Evolutionary conservation across 2,797 vertebrate genomes (phyloP).

Genomic region (Gambusia yucatana): DNA sequence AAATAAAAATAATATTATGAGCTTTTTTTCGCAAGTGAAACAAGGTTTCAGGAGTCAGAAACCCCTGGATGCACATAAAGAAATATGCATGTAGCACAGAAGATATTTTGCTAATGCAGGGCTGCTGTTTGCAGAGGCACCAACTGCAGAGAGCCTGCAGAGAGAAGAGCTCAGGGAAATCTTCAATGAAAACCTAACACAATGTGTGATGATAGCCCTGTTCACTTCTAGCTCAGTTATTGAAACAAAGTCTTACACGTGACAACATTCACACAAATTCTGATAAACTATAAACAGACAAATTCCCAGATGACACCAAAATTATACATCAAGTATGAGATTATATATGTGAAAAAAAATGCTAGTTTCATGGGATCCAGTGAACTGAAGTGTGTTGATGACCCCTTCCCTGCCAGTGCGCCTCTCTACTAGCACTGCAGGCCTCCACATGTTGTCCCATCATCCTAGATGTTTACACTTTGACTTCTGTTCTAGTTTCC

Average conservation of each 20-base stretch:
- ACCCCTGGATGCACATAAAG: slow-evolving; percentile 5
- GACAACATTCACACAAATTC: neutral
- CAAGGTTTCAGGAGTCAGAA: slow-evolving; percentile 14
- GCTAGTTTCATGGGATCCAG: neutral
- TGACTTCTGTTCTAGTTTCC: neutral
- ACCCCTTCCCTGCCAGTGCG: neutral
- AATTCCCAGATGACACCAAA: neutral
- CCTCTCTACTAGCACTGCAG: neutral
- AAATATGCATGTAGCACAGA: slow-evolving; percentile 31
- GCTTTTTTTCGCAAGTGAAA: slow-evolving; percentile 19
- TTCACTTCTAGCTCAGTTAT: slow-evolving; percentile 28
- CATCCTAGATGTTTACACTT: neutral
- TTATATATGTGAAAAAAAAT: neutral
- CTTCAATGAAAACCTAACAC: slow-evolving; percentile 44
- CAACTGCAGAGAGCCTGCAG: slow-evolving; percentile 41
- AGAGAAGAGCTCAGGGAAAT: slow-evolving; percentile 42
- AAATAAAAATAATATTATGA: slow-evolving; percentile 6
- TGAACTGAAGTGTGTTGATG: neutral
- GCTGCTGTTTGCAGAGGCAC: slow-evolving; percentile 58
- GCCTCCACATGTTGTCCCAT: neutral
- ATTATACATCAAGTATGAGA: neutral
- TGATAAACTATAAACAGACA: neutral
- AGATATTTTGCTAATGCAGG: slow-evolving; percentile 43
- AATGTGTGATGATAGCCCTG: slow-evolving; percentile 32
- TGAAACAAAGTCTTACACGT: slow-evolving; percentile 3